Percentiles rank a stretch among this genome's conserved stretches.
These are phyloP conservation scores for Platorchestia sp. DNA, from an alignment of 1,140 invertebrate genomes.

Conservation along the genomic window DNA sequence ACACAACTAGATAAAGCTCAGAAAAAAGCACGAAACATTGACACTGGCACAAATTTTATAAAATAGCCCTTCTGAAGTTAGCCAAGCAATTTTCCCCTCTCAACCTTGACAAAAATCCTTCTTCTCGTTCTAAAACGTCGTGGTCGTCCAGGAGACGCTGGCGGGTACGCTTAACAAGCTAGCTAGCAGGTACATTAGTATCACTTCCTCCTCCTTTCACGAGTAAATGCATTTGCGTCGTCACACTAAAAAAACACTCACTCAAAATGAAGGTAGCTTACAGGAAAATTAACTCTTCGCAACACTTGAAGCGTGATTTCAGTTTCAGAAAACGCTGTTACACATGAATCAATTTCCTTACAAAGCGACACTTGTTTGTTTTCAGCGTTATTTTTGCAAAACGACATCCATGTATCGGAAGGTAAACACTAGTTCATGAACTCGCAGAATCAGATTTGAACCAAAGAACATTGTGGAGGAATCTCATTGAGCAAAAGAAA, in stretches of 20 bases:
- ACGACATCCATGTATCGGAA: not conserved
- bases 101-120: not conserved
- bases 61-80: not conserved
- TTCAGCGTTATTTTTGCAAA: not conserved
- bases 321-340: not conserved
- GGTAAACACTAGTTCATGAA: not conserved
- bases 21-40: not conserved
- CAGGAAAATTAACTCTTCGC: not conserved
- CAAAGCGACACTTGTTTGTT: not conserved
- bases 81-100: not conserved
- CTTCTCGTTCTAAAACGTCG: not conserved
- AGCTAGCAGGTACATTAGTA: not conserved
- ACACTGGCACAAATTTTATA: no score
- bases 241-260: not conserved
- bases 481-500: not conserved
- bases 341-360: no score
- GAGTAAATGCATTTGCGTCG: not conserved
- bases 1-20: not conserved
- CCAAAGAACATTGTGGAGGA: not conserved
- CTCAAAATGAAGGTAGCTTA: not conserved
- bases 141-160: not conserved
- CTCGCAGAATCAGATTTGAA: not conserved
- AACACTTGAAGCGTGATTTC: not conserved
- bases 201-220: not conserved
- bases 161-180: not conserved